Evolutionary conservation across 2,888 invertebrate genomes (phyloP).

Genomic region (Crossocerus cetratus): DNA sequence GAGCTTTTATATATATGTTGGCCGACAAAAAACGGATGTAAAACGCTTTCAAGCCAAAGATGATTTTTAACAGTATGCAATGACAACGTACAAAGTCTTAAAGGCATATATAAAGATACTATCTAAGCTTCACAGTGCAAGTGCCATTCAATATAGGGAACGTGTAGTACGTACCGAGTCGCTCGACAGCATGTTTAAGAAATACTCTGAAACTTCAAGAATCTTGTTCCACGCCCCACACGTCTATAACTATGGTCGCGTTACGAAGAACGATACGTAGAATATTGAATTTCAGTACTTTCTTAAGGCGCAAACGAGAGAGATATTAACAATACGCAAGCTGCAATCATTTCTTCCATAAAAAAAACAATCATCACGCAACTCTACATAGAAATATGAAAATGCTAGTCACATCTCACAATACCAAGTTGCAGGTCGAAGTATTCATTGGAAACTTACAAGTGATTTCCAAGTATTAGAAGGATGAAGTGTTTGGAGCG

Average conservation of each 20-base stretch:
- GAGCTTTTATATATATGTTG: conserved; percentile 45
- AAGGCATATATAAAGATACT: conserved; percentile 46
- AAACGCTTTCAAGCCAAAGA: conserved; percentile 54
- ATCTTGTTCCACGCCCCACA: not conserved
- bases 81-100: conserved; percentile 51
- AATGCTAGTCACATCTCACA: too few species aligned
- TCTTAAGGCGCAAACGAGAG: too few species aligned
- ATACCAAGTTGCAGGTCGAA: too few species aligned
- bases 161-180: conserved; percentile 15
- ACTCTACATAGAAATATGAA: too few species aligned
- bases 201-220: not conserved
- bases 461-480: too few species aligned
- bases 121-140: conserved; percentile 51
- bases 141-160: conserved; percentile 48
- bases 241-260: not conserved
- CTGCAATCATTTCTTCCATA: too few species aligned
- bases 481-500: too few species aligned
- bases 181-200: conserved; percentile 3
- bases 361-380: too few species aligned
- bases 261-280: not conserved
- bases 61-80: conserved; percentile 37
- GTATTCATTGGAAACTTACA: too few species aligned
- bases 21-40: conserved; percentile 10
- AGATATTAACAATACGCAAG: too few species aligned
- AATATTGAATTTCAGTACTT: too few species aligned